phyloP scores from a whole-genome alignment of 1,140 invertebrate genomes.

The Campoletis sonorensis region DNA sequence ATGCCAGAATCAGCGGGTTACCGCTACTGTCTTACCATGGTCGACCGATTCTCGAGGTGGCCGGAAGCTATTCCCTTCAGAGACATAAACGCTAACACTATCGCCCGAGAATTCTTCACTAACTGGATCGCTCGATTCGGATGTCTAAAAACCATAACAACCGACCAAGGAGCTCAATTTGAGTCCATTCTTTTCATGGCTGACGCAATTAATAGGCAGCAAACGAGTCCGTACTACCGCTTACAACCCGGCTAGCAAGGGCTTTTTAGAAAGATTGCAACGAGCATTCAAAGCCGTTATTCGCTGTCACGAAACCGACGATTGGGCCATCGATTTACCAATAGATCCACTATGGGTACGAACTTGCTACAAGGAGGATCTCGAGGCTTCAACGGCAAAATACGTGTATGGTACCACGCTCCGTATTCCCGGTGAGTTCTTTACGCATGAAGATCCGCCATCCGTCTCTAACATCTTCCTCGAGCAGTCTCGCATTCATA shows the following conservation, averaged over 20 bases:
- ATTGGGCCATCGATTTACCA: conserved; percentile 13
- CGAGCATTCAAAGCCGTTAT: conserved; percentile 48
- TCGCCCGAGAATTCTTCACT: conserved; percentile 5
- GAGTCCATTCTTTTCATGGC: conserved; percentile 27
- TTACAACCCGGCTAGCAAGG: conserved; percentile 55
- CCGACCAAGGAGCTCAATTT: conserved; percentile 54
- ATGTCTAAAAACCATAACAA: neutral
- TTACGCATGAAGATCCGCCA: conserved; percentile 40
- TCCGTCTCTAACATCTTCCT: conserved; percentile 28
- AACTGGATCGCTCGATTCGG: conserved; percentile 22
- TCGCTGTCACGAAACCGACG: neutral
- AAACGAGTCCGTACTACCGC: conserved; percentile 41
- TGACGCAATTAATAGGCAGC: conserved; percentile 7
- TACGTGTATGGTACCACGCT: conserved; percentile 57
- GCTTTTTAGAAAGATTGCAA: conserved; percentile 51
- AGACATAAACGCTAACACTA: conserved; percentile 23
- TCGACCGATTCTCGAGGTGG: conserved; percentile 29
- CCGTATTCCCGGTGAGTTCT: conserved; percentile 62
- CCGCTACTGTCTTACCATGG: conserved; percentile 49
- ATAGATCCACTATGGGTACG: conserved; percentile 47
- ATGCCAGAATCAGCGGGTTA: neutral
- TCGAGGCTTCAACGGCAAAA: conserved; percentile 60
- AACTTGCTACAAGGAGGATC: conserved; percentile 53
- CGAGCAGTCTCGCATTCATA: conserved; percentile 47
- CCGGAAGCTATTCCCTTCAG: conserved; percentile 9